These are phyloP conservation scores for Eublepharis macularius DNA, from an alignment of 2,113 vertebrate genomes.

Conservation along the genomic window DNA sequence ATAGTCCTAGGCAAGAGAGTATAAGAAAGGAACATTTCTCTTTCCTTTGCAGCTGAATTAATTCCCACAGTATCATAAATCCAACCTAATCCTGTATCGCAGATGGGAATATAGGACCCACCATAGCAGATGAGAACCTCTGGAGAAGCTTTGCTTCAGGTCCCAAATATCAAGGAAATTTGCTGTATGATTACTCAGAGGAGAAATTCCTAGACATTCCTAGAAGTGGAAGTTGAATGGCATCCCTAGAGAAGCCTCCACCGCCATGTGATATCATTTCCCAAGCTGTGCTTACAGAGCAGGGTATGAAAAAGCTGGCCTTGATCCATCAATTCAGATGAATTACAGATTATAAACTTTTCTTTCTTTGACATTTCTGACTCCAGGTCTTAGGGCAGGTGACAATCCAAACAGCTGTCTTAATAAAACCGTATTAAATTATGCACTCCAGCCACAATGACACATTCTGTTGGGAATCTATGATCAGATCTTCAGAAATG, in stretches of 20 bases:
- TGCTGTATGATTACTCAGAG: neutral
- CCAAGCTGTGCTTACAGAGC: neutral
- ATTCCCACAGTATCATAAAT: neutral
- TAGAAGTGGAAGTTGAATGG: neutral
- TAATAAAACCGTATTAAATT: neutral
- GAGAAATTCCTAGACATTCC: neutral
- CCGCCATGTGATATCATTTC: neutral
- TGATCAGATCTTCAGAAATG: too few relatives aligned
- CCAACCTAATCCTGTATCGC: neutral
- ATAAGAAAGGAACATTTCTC: neutral
- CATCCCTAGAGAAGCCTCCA: neutral
- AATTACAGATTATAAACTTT: neutral
- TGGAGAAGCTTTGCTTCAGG: neutral
- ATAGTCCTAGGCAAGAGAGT: neutral
- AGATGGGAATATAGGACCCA: neutral
- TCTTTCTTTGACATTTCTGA: neutral
- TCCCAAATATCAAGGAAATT: neutral
- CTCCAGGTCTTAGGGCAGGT: neutral
- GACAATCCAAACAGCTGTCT: neutral
- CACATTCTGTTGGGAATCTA: too few relatives aligned
- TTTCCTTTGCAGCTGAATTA: neutral
- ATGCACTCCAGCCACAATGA: neutral
- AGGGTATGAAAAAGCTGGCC: neutral
- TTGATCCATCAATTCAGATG: neutral
- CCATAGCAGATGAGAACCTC: neutral